phyloP scores from a whole-genome alignment of 2,797 vertebrate species.

The Lagocephalus sceleratus region DNA sequence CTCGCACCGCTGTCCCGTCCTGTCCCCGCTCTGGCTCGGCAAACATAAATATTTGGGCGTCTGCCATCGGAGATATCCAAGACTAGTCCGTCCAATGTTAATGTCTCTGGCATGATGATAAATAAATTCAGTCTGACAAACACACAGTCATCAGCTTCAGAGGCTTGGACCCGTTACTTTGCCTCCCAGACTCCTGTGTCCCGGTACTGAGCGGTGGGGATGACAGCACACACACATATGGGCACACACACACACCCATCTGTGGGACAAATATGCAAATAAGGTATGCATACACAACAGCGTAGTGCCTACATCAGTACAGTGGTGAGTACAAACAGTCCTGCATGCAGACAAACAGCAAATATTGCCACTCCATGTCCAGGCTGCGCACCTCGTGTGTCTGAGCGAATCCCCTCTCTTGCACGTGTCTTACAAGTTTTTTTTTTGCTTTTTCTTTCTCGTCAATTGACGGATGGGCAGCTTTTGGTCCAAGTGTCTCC shows the following conservation, averaged over 20 bases:
- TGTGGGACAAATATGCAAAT: conserved; percentile 43
- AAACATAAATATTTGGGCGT: conserved; percentile 65
- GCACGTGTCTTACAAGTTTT: conserved; percentile 5
- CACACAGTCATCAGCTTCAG: conserved; percentile 69
- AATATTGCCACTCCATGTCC: not conserved
- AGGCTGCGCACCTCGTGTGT: not conserved
- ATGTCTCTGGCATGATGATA: conserved; percentile 71
- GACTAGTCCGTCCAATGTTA: conserved; percentile 72
- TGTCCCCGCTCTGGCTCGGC: conserved; percentile 39
- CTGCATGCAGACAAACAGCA: conserved; percentile 20
- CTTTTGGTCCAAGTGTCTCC: too few species aligned
- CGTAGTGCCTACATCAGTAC: conserved; percentile 3
- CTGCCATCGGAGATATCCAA: conserved; percentile 63
- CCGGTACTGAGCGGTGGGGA: conserved; percentile 45
- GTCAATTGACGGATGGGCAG: not conserved
- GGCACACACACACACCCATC: conserved; percentile 40
- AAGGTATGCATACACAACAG: conserved; percentile 25
- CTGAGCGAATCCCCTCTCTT: not conserved
- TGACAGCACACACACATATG: conserved; percentile 46
- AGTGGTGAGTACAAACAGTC: conserved; percentile 2
- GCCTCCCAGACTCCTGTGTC: conserved; percentile 6
- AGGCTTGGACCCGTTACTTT: conserved; percentile 45
- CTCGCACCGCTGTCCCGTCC: conserved; percentile 29
- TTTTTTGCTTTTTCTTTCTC: not conserved
- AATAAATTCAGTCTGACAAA: conserved; percentile 68